These are phyloP conservation scores for Coelinius sp. DNA, from an alignment of 2,888 invertebrate species.

Conservation along the genomic window DNA sequence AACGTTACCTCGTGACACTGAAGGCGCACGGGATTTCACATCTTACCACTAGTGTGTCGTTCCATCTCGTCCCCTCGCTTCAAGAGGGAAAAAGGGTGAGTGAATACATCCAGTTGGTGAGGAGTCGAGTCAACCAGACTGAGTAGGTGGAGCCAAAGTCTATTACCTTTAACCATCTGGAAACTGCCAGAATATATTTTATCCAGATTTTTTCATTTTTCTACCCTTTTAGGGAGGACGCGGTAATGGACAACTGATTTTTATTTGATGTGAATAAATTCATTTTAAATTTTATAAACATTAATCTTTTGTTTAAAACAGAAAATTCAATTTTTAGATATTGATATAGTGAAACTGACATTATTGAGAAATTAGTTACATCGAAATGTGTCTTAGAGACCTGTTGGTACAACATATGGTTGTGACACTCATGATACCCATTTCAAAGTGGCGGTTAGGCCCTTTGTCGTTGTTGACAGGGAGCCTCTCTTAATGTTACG, in stretches of 20 bases:
- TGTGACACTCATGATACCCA: slow-evolving; percentile 13
- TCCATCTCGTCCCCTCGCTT: background rate
- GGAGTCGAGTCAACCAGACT: slow-evolving; percentile 24
- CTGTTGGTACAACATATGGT: slow-evolving; percentile 15
- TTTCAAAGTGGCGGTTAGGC: slow-evolving; percentile 21
- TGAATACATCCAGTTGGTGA: slow-evolving; percentile 9
- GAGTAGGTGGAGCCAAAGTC: slow-evolving; percentile 12
- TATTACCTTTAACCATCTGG: slow-evolving; percentile 21
- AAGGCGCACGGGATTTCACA: slow-evolving; percentile 41
- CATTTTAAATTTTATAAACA: no score
- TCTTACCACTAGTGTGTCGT: slow-evolving; percentile 30
- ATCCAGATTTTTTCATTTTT: slow-evolving; percentile 1
- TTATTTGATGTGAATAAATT: background rate
- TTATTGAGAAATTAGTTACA: slow-evolving; percentile 4
- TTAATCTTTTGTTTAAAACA: no score
- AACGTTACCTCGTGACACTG: slow-evolving; percentile 37
- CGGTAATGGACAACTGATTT: background rate
- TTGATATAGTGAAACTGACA: no score
- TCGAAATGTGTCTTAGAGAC: background rate
- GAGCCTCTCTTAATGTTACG: background rate
- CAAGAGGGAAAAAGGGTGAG: background rate
- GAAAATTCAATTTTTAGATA: no score
- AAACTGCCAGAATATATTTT: slow-evolving; percentile 12
- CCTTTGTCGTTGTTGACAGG: slow-evolving; percentile 20
- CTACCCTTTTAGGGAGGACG: background rate